Evolutionary conservation across 2,113 vertebrate genomes (phyloP).

Genomic region (Erinaceus europaeus): DNA sequence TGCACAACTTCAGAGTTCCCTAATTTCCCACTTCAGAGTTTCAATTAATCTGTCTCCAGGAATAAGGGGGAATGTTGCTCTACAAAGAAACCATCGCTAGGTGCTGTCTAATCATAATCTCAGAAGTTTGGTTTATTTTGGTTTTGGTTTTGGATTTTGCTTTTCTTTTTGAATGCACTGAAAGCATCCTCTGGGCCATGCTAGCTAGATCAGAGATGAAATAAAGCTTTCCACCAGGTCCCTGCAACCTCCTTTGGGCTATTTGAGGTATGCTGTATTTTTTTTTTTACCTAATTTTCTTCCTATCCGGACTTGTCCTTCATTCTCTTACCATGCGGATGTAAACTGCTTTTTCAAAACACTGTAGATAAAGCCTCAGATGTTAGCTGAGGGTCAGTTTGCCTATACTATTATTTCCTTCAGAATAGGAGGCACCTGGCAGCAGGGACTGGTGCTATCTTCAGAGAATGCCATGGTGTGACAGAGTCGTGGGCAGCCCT

Average conservation of each 20-base stretch:
- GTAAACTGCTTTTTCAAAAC: slow-evolving; percentile 42
- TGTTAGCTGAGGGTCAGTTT: slow-evolving; percentile 26
- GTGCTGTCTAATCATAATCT: background rate
- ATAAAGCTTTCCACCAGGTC: background rate
- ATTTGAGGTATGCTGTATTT: slow-evolving; percentile 32
- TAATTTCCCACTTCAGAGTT: slow-evolving; percentile 23
- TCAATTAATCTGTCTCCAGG: slow-evolving; percentile 16
- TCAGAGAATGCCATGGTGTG: background rate
- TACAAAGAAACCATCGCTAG: slow-evolving; percentile 53
- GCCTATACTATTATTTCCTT: slow-evolving; percentile 29
- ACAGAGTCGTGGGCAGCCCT: background rate
- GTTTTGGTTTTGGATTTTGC: no score
- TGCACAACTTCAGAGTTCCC: background rate
- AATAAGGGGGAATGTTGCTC: background rate
- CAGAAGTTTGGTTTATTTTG: no score
- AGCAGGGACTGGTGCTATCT: background rate
- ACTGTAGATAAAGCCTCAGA: slow-evolving; percentile 44
- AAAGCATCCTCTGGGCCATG: background rate
- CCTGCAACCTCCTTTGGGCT: slow-evolving; percentile 33
- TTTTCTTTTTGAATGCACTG: no score
- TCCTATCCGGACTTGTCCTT: background rate
- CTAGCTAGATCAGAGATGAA: slow-evolving; percentile 29
- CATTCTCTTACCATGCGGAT: slow-evolving; percentile 48
- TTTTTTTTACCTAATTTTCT: slow-evolving; percentile 41
- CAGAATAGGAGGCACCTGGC: slow-evolving; percentile 12